A percentile compares a stretch with the other conserved stretches of the same genome.
Evolutionary conservation across 2,888 invertebrate genomes (phyloP).

Genomic region (Lithophane ornitopus): DNA sequence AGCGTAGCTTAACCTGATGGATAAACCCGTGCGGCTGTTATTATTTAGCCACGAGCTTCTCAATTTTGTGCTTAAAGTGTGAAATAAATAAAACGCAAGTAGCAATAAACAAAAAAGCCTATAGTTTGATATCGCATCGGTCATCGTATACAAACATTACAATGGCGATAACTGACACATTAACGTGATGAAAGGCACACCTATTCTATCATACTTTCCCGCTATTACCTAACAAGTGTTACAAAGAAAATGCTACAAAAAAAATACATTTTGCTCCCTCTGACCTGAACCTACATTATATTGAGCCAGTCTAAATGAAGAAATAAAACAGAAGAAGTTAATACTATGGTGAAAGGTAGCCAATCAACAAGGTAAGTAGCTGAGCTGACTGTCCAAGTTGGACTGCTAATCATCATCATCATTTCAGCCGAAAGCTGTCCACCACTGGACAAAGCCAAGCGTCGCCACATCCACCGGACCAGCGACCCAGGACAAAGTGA

Average conservation of each 20-base stretch:
- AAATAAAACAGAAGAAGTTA: not conserved
- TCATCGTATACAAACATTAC: constrained; percentile 8
- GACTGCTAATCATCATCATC: not conserved
- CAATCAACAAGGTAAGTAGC: not conserved
- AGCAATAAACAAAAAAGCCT: not conserved
- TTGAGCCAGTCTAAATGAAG: not conserved
- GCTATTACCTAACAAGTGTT: not conserved
- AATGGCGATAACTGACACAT: not conserved
- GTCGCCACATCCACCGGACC: too few species aligned
- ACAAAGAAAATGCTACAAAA: not conserved
- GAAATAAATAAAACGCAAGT: too few species aligned
- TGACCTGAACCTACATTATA: not conserved
- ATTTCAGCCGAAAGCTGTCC: not conserved
- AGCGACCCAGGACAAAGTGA: too few species aligned
- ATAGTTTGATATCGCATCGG: not conserved
- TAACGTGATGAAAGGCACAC: constrained; percentile 9
- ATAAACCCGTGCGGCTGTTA: too few species aligned
- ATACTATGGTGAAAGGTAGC: not conserved
- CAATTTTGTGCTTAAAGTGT: too few species aligned
- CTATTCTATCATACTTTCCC: not conserved
- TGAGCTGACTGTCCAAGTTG: too few species aligned
- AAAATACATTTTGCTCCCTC: not conserved
- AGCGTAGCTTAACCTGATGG: too few species aligned
- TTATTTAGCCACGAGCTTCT: too few species aligned
- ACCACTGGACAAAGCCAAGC: not conserved